These are phyloP conservation scores for Leptopilina boulardi DNA, from an alignment of 1,140 invertebrate species.

Conservation along the genomic window DNA sequence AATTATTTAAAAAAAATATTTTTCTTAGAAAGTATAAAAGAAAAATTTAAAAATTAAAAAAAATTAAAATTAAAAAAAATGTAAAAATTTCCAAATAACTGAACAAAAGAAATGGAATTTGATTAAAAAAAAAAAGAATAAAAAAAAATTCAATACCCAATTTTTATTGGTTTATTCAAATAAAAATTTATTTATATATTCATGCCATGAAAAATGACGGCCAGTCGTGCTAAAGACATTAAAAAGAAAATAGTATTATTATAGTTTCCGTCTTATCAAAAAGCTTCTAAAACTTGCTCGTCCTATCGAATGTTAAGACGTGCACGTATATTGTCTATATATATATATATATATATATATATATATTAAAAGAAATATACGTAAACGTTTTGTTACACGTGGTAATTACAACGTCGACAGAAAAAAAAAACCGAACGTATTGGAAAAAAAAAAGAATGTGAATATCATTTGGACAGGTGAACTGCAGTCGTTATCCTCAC, in stretches of 20 bases:
- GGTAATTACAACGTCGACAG: constrained; percentile 69
- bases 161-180: too few species aligned
- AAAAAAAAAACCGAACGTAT: constrained; percentile 58
- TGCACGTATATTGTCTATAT: constrained; percentile 34
- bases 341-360: too few species aligned
- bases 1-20: too few species aligned
- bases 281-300: constrained; percentile 63
- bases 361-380: constrained; percentile 48
- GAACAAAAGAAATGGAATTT: too few species aligned
- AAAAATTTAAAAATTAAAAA: too few species aligned
- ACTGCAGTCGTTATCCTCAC: constrained; percentile 42
- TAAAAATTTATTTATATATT: too few species aligned
- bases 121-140: too few species aligned
- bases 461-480: constrained; percentile 68
- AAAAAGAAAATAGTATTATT: constrained; percentile 51
- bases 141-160: too few species aligned
- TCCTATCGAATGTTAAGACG: constrained; percentile 64
- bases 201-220: too few species aligned
- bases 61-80: too few species aligned
- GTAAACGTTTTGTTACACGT: constrained; percentile 59
- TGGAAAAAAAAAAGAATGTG: constrained; percentile 66
- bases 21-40: too few species aligned
- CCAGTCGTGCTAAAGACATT: neutral
- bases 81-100: too few species aligned
- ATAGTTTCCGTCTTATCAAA: constrained; percentile 61